phyloP scores from a whole-genome alignment of 2,888 invertebrate genomes.

The Anticlea derivata region DNA sequence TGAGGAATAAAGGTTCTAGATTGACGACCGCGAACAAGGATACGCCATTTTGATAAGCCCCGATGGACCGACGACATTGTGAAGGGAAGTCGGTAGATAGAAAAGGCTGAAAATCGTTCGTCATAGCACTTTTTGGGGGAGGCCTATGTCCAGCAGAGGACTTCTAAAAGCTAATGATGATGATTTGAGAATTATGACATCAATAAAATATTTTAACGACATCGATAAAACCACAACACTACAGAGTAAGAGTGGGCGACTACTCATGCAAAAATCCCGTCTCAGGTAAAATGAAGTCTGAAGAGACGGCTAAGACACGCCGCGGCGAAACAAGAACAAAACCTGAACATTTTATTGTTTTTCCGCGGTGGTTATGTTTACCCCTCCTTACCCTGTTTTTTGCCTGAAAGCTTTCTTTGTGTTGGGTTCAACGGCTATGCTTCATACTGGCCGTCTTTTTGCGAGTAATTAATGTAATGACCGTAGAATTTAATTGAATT shows the following conservation, averaged over 20 bases:
- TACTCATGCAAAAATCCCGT: constrained; percentile 63
- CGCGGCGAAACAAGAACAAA: constrained; percentile 47
- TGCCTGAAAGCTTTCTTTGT: constrained; percentile 19
- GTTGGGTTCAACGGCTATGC: constrained; percentile 5
- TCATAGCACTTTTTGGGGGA: no score
- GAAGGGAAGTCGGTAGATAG: no score
- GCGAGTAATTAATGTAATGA: constrained; percentile 1
- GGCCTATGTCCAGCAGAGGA: no score
- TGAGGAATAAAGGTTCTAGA: no score
- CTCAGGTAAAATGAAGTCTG: constrained; percentile 63
- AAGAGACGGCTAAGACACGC: constrained; percentile 50
- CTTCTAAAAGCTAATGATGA: no score
- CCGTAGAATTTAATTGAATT: background rate
- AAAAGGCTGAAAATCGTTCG: no score
- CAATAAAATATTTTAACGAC: constrained; percentile 18
- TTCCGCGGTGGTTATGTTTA: constrained; percentile 33
- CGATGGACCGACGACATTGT: no score
- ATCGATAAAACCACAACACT: constrained; percentile 40
- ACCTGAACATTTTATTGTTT: constrained; percentile 45
- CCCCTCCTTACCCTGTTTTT: constrained; percentile 22
- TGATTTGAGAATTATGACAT: constrained; percentile 1
- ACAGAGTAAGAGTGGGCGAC: constrained; percentile 44
- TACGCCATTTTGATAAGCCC: no score
- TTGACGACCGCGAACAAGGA: no score
- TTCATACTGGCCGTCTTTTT: background rate